phyloP scores from a whole-genome alignment of 2,888 invertebrate genomes.

The Stegana nigrithorax region DNA sequence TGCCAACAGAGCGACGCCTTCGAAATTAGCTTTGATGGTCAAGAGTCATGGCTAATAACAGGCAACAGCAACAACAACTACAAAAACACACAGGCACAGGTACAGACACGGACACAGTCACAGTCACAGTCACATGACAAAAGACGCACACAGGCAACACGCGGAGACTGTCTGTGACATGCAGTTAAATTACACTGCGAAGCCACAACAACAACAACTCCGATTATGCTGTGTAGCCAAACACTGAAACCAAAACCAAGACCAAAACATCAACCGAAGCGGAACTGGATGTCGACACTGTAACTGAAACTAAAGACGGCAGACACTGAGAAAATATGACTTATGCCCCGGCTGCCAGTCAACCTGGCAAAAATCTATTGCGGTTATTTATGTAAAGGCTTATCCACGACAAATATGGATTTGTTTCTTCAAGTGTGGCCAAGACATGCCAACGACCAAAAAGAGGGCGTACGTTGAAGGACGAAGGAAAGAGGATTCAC shows the following conservation, averaged over 20 bases:
- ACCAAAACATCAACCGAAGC: not conserved
- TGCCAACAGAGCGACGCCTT: not conserved
- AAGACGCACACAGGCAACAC: not conserved
- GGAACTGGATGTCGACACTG: not conserved
- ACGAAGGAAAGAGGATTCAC: too few species aligned
- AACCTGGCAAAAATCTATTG: slow-evolving; percentile 13
- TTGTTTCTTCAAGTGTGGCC: slow-evolving; percentile 3
- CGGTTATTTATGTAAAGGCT: slow-evolving; percentile 28
- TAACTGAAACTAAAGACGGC: not conserved
- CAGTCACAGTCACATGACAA: not conserved
- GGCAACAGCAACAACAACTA: not conserved
- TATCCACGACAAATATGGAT: slow-evolving; percentile 11
- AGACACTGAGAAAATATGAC: slow-evolving; percentile 10
- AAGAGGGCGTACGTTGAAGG: too few species aligned
- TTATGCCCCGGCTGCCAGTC: slow-evolving; percentile 23
- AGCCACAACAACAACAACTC: too few species aligned
- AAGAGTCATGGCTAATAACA: slow-evolving; percentile 9
- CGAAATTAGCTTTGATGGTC: not conserved
- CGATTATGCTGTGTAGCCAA: slow-evolving; percentile 4
- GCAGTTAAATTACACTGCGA: too few species aligned
- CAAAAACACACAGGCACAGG: slow-evolving; percentile 22
- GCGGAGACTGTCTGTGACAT: too few species aligned
- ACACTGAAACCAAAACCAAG: not conserved
- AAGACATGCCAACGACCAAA: not conserved
- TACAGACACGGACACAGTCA: slow-evolving; percentile 1